A percentile compares a stretch with the other conserved stretches of the same genome.
Evolutionary conservation across 92 coral and sea anemone genomes (phyloP).

Genomic region (Actinernus sp.): DNA sequence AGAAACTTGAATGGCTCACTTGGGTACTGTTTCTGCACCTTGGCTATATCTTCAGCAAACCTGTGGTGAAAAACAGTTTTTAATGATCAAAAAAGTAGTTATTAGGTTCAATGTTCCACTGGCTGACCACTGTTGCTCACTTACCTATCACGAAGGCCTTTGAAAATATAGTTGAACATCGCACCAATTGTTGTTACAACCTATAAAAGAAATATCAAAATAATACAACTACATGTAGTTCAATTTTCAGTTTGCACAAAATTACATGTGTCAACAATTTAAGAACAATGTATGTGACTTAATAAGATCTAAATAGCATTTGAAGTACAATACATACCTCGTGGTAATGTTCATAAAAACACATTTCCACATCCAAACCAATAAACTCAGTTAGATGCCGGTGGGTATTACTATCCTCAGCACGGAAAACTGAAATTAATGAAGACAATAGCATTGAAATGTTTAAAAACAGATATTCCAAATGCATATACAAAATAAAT

Average conservation of each 20-base stretch:
- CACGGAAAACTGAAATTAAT: conserved; percentile 98
- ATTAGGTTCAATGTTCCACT: neutral
- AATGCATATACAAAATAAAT: too few relatives aligned
- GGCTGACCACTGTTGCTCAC: too few relatives aligned
- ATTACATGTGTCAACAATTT: neutral
- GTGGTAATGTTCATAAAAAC: conserved; percentile 95
- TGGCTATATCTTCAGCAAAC: conserved; percentile 88
- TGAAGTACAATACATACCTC: conserved; percentile 66
- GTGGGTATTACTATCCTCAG: conserved; percentile 99
- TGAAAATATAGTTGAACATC: conserved; percentile 86
- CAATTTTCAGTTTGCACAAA: too few relatives aligned
- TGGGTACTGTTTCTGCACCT: conserved; percentile 90
- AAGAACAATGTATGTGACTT: neutral
- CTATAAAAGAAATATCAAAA: conserved; percentile 45
- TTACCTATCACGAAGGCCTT: conserved; percentile 93
- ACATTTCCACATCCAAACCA: conserved; percentile 98
- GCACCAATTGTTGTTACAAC: conserved; percentile 87
- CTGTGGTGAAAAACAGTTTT: conserved; percentile 34
- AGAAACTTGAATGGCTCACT: conserved; percentile 97
- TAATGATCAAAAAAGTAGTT: neutral
- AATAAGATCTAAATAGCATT: neutral
- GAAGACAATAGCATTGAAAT: too few relatives aligned
- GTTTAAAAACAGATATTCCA: too few relatives aligned
- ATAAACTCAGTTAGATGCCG: conserved; percentile 95
- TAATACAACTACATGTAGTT: too few relatives aligned